Conservation (phyloP, 2,797 vertebrate genomes). For the Emys orbicularis region DNA sequence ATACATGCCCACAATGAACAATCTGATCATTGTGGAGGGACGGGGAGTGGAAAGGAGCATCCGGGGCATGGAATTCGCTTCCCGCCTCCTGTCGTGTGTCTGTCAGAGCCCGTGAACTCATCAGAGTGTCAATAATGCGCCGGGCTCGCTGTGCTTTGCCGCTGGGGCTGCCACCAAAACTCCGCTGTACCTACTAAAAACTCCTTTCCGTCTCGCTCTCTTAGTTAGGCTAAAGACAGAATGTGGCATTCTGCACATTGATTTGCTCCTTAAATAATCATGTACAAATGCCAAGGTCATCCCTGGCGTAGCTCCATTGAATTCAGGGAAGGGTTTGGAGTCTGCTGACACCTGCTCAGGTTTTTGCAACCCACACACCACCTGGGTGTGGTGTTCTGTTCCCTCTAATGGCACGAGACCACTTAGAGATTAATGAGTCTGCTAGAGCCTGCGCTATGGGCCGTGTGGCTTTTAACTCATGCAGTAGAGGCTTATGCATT, state of each 20-base stretch:
- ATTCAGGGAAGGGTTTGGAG: background rate
- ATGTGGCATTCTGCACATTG: background rate
- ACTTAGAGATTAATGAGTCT: too few relatives aligned
- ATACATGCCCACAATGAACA: background rate
- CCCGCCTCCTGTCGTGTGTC: background rate
- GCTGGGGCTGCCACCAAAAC: background rate
- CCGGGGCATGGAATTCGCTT: background rate
- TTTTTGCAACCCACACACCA: background rate
- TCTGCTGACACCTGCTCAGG: background rate
- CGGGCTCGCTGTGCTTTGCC: background rate
- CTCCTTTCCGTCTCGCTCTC: background rate
- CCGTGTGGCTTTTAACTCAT: too few relatives aligned
- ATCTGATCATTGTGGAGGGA: fast-evolving
- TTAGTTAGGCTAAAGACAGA: background rate
- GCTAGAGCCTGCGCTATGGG: too few relatives aligned
- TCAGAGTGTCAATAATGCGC: background rate
- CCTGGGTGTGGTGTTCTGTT: too few relatives aligned
- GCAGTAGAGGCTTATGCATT: too few relatives aligned
- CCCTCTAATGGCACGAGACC: too few relatives aligned
- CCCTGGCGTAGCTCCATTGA: background rate
- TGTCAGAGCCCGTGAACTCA: background rate
- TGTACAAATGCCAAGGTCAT: background rate
- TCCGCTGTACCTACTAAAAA: background rate
- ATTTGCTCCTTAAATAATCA: background rate
- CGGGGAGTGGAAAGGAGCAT: fast-evolving